Conservation (phyloP, 2,888 invertebrate species). For the Harpalus rufipes region DNA sequence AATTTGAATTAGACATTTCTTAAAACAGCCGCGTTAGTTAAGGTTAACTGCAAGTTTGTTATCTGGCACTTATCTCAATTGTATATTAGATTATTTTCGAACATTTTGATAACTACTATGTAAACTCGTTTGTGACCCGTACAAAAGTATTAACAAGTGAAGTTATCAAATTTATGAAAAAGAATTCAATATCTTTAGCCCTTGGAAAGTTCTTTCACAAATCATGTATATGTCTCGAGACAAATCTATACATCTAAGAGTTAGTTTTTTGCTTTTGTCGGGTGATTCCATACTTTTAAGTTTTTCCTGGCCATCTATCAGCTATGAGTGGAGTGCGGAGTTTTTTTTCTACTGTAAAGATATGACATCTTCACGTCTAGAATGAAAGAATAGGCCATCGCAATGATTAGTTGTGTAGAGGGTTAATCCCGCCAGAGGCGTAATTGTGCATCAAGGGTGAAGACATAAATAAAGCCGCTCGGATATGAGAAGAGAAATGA, state of each 20-base stretch:
- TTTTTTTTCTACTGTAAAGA: not conserved
- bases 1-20: too few species aligned
- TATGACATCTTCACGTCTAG: conserved; percentile 20
- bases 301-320: conserved; percentile 21
- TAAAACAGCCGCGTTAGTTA: too few species aligned
- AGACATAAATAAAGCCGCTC: conserved; percentile 62
- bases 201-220: conserved; percentile 5
- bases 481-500: conserved; percentile 65
- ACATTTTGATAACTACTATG: too few species aligned
- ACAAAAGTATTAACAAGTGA: too few species aligned
- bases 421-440: conserved; percentile 50
- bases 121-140: too few species aligned
- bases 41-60: too few species aligned
- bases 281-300: conserved; percentile 20
- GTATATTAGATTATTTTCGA: too few species aligned
- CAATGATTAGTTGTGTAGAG: conserved; percentile 3
- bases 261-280: conserved; percentile 14
- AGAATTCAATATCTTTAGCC: too few species aligned
- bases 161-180: too few species aligned
- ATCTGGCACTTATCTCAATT: too few species aligned
- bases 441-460: conserved; percentile 59
- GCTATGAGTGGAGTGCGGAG: not conserved
- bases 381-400: conserved; percentile 25
- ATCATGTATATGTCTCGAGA: conserved; percentile 6
- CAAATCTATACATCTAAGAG: conserved; percentile 5